Percentiles rank a stretch among this genome's conserved stretches.
These are phyloP conservation scores for Alcis repandata DNA, from an alignment of 2,888 invertebrate species.

Conservation along the genomic window DNA sequence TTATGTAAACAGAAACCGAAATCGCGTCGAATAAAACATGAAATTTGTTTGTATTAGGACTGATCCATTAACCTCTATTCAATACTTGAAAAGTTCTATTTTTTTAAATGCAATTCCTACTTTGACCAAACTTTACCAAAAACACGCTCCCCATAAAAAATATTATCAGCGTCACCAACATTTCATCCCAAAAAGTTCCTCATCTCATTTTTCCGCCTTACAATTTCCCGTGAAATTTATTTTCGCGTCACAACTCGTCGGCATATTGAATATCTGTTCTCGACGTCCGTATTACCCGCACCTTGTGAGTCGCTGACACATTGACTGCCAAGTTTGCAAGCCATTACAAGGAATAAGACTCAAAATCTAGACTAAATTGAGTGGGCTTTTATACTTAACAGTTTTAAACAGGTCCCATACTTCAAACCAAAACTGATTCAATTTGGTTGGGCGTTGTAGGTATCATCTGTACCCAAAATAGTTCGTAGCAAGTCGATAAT, in stretches of 20 bases:
- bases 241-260: slow-evolving; percentile 44
- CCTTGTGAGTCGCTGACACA: slow-evolving; percentile 25
- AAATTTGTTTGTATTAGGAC: too few relatives aligned
- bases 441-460: too few relatives aligned
- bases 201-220: slow-evolving; percentile 37
- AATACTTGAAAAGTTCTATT: too few relatives aligned
- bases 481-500: too few relatives aligned
- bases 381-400: background rate
- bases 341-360: background rate
- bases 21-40: too few relatives aligned
- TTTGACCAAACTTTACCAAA: slow-evolving; percentile 11
- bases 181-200: slow-evolving; percentile 28
- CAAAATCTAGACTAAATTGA: background rate
- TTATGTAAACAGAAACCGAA: too few relatives aligned
- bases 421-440: too few relatives aligned
- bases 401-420: background rate
- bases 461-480: too few relatives aligned
- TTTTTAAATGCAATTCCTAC: slow-evolving; percentile 5
- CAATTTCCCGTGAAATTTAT: slow-evolving; percentile 47
- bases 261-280: slow-evolving; percentile 63
- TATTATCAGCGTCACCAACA: slow-evolving; percentile 22
- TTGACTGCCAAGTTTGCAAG: slow-evolving; percentile 10
- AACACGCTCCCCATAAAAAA: slow-evolving; percentile 20
- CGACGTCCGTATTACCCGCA: slow-evolving; percentile 56
- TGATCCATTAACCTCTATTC: too few relatives aligned